These are phyloP conservation scores for Parazoanthus atlanticus DNA, from an alignment of 92 coral and sea anemone genomes.

Conservation along the genomic window DNA sequence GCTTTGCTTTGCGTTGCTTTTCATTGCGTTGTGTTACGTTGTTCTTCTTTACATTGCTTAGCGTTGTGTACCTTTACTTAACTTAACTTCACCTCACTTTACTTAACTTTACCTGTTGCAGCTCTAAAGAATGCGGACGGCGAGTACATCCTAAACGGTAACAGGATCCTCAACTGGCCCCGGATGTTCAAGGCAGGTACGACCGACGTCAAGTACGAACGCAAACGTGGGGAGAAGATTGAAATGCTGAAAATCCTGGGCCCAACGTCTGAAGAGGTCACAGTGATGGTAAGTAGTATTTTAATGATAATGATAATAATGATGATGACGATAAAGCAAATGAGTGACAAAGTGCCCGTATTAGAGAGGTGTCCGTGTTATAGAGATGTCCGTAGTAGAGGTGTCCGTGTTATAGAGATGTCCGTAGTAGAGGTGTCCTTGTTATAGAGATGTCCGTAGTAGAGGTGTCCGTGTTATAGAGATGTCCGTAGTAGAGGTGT, in stretches of 20 bases:
- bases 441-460: no score
- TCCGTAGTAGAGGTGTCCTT: no score
- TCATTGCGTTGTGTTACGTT: no score
- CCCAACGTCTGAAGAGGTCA: conserved; percentile 70
- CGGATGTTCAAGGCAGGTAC: conserved; percentile 60
- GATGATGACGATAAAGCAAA: background rate
- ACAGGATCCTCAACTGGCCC: conserved; percentile 64
- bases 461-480: no score
- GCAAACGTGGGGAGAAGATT: conserved; percentile 53
- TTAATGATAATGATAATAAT: background rate
- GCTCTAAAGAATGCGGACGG: conserved; percentile 73
- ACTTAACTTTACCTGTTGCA: background rate
- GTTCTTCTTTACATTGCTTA: no score
- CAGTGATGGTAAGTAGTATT: conserved; percentile 62
- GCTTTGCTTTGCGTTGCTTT: no score
- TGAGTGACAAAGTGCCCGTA: no score
- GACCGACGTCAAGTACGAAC: conserved; percentile 66
- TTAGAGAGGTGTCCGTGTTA: no score
- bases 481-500: no score
- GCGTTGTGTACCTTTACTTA: no score
- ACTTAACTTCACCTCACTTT: background rate
- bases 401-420: no score
- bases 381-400: no score
- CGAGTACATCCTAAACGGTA: conserved; percentile 69
- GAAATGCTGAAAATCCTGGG: conserved; percentile 79